Conservation (phyloP, 2,888 invertebrate genomes). For the Monopis laevigella region DNA sequence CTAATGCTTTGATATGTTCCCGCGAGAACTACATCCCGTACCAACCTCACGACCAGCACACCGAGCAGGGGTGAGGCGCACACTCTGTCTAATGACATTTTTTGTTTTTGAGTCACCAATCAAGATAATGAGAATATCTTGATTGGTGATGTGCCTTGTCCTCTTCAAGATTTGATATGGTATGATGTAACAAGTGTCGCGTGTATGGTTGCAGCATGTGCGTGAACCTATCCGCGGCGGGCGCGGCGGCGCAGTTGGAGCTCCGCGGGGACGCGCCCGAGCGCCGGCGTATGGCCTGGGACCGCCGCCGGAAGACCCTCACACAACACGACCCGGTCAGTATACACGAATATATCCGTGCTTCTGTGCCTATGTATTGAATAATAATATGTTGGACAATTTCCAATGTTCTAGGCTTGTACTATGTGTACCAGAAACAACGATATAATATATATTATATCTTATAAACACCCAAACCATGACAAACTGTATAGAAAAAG, state of each 20-base stretch:
- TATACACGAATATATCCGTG: no score
- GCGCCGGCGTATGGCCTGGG: slow-evolving; percentile 82
- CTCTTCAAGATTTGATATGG: not conserved
- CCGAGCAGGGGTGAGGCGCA: no score
- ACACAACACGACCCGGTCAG: no score
- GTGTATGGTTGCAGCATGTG: slow-evolving; percentile 67
- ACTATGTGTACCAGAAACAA: no score
- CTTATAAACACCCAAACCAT: no score
- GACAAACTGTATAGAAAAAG: no score
- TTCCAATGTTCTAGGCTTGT: no score
- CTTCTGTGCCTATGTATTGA: no score
- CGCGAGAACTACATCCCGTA: slow-evolving; percentile 91
- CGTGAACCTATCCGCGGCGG: slow-evolving; percentile 85
- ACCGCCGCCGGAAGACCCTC: slow-evolving; percentile 96
- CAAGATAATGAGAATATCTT: not conserved
- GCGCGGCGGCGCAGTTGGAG: slow-evolving; percentile 82
- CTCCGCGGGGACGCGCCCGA: slow-evolving; percentile 83
- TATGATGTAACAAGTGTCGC: not conserved
- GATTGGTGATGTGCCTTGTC: not conserved
- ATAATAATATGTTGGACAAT: no score
- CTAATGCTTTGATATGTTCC: no score
- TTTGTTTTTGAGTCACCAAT: slow-evolving; percentile 2
- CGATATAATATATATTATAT: no score
- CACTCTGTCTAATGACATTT: not conserved
- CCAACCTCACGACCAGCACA: slow-evolving; percentile 82